phyloP scores from a whole-genome alignment of 2,888 invertebrate genomes.

The Cremastinae sp. region DNA sequence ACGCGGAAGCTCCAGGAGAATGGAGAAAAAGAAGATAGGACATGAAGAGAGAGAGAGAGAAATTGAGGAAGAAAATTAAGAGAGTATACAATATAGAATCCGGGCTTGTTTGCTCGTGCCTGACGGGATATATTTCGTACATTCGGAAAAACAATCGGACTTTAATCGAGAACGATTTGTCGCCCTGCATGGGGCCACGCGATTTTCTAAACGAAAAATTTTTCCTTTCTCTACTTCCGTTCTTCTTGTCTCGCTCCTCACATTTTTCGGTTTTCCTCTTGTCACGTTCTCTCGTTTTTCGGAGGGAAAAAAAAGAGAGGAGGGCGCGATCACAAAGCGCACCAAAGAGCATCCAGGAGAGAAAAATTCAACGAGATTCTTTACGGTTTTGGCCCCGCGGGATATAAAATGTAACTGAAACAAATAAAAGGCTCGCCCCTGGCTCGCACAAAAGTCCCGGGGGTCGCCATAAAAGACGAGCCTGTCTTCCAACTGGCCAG shows the following conservation, averaged over 20 bases:
- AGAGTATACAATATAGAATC: conserved; percentile 28
- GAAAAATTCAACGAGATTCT: conserved; percentile 48
- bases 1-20: no score
- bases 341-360: conserved; percentile 28
- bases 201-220: conserved; percentile 22
- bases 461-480: conserved; percentile 56
- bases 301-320: conserved; percentile 14
- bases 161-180: conserved; percentile 65
- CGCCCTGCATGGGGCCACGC: conserved; percentile 46
- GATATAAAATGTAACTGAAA: conserved; percentile 57
- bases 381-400: conserved; percentile 48
- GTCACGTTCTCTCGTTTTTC: conserved; percentile 3
- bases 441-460: conserved; percentile 43
- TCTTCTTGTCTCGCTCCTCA: conserved; percentile 30
- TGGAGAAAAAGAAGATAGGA: no score
- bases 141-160: conserved; percentile 63
- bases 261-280: neutral
- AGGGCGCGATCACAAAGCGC: no score
- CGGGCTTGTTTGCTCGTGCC: conserved; percentile 51
- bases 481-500: conserved; percentile 38
- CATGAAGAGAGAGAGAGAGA: conserved; percentile 14
- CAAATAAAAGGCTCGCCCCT: conserved; percentile 56
- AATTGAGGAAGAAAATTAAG: conserved; percentile 2
- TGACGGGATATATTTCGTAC: conserved; percentile 45
- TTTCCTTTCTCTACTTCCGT: conserved; percentile 10